These are phyloP conservation scores for Zingel zingel DNA, from an alignment of 2,113 vertebrate species.

Conservation along the genomic window DNA sequence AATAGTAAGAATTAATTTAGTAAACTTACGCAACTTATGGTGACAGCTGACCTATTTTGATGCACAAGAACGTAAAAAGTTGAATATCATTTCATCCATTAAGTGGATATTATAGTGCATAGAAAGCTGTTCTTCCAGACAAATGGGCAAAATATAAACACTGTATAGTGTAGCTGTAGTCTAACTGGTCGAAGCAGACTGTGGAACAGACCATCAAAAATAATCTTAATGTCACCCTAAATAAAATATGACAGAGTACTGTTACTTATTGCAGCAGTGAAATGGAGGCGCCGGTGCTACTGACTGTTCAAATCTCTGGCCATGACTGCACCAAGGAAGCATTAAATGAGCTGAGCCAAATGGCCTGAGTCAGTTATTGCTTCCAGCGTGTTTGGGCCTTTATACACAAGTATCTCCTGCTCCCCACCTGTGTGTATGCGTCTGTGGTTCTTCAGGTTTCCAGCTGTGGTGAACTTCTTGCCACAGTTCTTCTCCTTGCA, in stretches of 20 bases:
- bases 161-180: background rate
- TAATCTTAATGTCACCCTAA: slow-evolving; percentile 56
- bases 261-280: slow-evolving; percentile 55
- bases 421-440: slow-evolving; percentile 94
- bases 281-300: slow-evolving; percentile 57
- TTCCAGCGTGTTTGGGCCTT: slow-evolving; percentile 23
- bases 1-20: slow-evolving; percentile 7
- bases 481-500: slow-evolving; percentile 94
- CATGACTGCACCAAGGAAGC: slow-evolving; percentile 53
- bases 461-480: slow-evolving; percentile 97
- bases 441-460: slow-evolving; percentile 97
- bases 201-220: slow-evolving; percentile 46
- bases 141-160: slow-evolving; percentile 23
- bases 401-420: background rate
- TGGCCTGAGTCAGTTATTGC: slow-evolving; percentile 45
- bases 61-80: background rate
- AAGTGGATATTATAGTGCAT: background rate
- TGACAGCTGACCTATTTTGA: slow-evolving; percentile 31
- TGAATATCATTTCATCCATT: background rate
- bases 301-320: slow-evolving; percentile 63
- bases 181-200: slow-evolving; percentile 25
- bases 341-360: slow-evolving; percentile 57
- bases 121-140: slow-evolving; percentile 15
- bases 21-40: slow-evolving; percentile 1
- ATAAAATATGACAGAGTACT: slow-evolving; percentile 66